Evolutionary conservation across 2,888 invertebrate species (phyloP).

Genomic region (Zonitis immaculata): DNA sequence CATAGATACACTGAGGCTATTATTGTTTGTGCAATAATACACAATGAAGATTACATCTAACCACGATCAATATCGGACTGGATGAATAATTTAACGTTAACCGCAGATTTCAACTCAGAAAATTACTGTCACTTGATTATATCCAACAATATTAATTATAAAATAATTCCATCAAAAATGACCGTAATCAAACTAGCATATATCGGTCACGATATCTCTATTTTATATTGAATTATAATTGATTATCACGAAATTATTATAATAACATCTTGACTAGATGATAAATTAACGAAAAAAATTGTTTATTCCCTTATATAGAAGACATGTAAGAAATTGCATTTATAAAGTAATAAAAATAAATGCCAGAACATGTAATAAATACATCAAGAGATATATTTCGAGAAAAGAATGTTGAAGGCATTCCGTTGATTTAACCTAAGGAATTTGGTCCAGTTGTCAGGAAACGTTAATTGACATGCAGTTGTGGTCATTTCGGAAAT

Average conservation of each 20-base stretch:
- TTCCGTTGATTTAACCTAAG: conserved; percentile 40
- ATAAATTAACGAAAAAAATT: background rate
- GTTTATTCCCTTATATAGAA: background rate
- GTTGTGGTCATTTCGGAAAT: conserved; percentile 32
- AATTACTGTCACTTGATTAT: conserved; percentile 10
- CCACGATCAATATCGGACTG: conserved; percentile 37
- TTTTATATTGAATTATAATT: too few relatives aligned
- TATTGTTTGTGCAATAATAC: conserved; percentile 34
- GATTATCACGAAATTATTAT: background rate
- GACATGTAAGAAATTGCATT: background rate
- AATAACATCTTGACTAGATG: background rate
- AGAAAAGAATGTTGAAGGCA: conserved; percentile 34
- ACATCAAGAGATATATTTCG: conserved; percentile 36
- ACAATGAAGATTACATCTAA: conserved; percentile 35
- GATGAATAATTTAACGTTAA: conserved; percentile 27
- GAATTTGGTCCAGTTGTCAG: conserved; percentile 37
- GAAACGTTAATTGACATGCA: conserved; percentile 38
- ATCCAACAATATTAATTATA: background rate
- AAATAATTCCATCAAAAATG: background rate
- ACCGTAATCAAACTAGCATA: background rate
- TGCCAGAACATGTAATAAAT: conserved; percentile 30
- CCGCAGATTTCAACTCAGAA: background rate
- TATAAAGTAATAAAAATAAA: conserved; percentile 17
- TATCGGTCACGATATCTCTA: too few relatives aligned
- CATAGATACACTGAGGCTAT: conserved; percentile 27